A percentile compares a stretch with the other conserved stretches of the same genome.
Conservation (phyloP, 2,113 vertebrate species). For the Coracopsis vasa region DNA sequence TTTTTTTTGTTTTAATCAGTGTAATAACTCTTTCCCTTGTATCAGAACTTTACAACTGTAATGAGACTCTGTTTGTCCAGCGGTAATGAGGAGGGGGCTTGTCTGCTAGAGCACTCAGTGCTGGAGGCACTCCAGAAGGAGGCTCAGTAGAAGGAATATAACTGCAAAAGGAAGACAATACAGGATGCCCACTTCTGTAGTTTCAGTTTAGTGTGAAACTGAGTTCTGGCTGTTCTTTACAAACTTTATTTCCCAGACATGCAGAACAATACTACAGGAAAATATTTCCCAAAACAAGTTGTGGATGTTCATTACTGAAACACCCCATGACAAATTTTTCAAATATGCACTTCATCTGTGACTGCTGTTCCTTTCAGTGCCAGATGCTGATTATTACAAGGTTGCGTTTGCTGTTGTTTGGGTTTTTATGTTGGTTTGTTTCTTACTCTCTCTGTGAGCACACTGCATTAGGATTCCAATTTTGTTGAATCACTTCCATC, state of each 20-base stretch:
- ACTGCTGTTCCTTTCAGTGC: slow-evolving; percentile 6
- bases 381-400: slow-evolving; percentile 9
- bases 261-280: background rate
- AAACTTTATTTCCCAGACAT: background rate
- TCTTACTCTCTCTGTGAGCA: background rate
- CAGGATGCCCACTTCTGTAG: background rate
- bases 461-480: background rate
- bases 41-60: slow-evolving; percentile 1
- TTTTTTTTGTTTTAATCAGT: background rate
- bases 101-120: background rate
- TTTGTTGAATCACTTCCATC: background rate
- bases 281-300: slow-evolving; percentile 13
- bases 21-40: background rate
- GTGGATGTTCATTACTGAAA: slow-evolving; percentile 22
- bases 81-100: background rate
- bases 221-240: background rate
- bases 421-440: rapidly evolving
- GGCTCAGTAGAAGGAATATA: background rate
- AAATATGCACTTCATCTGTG: background rate
- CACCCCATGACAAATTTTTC: slow-evolving; percentile 31
- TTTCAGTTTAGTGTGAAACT: background rate
- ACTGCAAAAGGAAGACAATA: background rate
- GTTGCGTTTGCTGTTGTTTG: background rate
- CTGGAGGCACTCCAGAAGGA: background rate
- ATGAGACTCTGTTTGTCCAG: slow-evolving; percentile 4